Conservation (phyloP, 2,888 invertebrate genomes). For the Rotaria sp. region DNA sequence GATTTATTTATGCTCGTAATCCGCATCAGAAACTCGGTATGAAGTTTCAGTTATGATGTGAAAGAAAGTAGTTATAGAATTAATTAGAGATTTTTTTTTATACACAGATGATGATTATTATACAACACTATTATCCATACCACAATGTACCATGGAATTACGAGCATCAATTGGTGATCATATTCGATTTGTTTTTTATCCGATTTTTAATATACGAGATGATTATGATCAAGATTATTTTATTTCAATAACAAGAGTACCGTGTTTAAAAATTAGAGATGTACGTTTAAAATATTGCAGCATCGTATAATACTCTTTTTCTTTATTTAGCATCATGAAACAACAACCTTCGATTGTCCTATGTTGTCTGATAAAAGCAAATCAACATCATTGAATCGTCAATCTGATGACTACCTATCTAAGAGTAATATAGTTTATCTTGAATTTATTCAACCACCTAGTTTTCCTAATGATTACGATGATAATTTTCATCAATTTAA, state of each 20-base stretch:
- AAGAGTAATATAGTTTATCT: not conserved
- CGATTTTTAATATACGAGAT: not conserved
- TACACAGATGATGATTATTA: not conserved
- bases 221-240: conserved; percentile 10
- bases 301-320: not conserved
- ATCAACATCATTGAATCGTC: not conserved
- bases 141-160: not conserved
- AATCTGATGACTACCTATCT: not conserved
- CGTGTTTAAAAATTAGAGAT: conserved; percentile 4
- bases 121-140: not conserved
- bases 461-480: not conserved
- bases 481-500: conserved; percentile 12
- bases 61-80: not conserved
- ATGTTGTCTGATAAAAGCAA: not conserved
- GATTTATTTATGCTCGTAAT: conserved; percentile 4
- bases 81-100: not conserved
- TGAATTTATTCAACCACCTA: not conserved
- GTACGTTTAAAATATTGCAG: not conserved
- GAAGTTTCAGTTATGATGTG: not conserved
- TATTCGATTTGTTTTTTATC: conserved; percentile 13
- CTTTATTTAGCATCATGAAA: not conserved
- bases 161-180: not conserved
- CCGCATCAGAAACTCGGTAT: not conserved
- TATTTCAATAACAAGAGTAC: not conserved
- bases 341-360: not conserved